phyloP scores from a whole-genome alignment of 2,113 vertebrate genomes.

The Oreochromis niloticus region DNA sequence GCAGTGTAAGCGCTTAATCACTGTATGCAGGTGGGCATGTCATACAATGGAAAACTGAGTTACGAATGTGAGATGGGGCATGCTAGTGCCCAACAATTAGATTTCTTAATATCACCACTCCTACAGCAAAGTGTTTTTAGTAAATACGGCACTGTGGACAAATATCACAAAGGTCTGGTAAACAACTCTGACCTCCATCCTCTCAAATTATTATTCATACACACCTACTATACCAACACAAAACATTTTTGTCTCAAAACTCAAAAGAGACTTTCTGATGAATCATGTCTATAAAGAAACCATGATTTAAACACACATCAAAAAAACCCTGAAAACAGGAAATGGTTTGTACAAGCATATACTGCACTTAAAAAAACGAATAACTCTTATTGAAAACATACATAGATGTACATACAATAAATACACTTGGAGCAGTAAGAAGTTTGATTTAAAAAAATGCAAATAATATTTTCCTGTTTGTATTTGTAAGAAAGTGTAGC shows the following conservation, averaged over 20 bases:
- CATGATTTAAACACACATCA: not conserved
- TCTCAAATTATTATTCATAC: not conserved
- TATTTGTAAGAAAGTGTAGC: not conserved
- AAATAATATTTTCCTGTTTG: not conserved
- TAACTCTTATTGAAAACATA: not conserved
- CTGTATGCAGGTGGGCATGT: not conserved
- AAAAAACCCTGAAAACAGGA: not conserved
- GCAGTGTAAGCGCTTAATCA: not conserved
- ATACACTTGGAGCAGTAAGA: not conserved
- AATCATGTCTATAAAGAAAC: not conserved
- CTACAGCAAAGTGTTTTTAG: not conserved
- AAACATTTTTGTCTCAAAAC: not conserved
- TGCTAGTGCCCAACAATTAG: not conserved
- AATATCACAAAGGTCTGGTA: not conserved
- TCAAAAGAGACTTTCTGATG: not conserved
- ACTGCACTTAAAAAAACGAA: rapidly evolving
- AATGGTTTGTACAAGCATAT: not conserved
- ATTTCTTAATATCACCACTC: not conserved
- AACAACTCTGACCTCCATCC: not conserved
- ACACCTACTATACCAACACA: not conserved
- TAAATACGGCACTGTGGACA: not conserved
- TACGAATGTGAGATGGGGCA: not conserved
- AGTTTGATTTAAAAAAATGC: not conserved
- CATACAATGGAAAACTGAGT: not conserved
- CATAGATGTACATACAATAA: not conserved